phyloP scores from a whole-genome alignment of 1,140 invertebrate species.

The Orussus abietinus region DNA sequence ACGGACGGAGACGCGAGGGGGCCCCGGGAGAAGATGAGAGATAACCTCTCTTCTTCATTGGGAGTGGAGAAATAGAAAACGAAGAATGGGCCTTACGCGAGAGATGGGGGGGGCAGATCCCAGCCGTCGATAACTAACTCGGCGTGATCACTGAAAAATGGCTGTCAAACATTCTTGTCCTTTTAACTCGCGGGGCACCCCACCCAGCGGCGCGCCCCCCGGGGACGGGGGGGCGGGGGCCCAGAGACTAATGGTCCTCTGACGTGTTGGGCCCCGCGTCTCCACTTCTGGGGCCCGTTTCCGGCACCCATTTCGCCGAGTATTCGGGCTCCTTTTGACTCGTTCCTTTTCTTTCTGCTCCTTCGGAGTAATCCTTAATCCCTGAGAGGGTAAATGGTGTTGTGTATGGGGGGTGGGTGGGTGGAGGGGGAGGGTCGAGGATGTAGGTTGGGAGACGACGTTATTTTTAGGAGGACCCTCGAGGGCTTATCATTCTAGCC shows the following conservation, averaged over 20 bases:
- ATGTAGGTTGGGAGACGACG: no score
- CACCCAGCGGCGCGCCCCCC: constrained; percentile 23
- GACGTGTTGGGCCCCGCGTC: constrained; percentile 23
- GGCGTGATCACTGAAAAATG: constrained; percentile 52
- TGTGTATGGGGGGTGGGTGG: no score
- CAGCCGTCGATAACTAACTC: constrained; percentile 46
- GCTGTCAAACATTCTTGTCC: constrained; percentile 52
- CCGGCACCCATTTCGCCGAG: no score
- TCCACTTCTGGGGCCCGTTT: no score
- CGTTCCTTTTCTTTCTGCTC: neutral
- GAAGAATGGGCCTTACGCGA: constrained; percentile 34
- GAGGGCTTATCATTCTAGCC: no score
- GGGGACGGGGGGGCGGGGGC: constrained; percentile 1
- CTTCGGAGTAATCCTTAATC: no score
- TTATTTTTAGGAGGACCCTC: no score
- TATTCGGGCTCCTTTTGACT: neutral
- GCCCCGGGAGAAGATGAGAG: constrained; percentile 36
- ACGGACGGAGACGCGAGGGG: constrained; percentile 20
- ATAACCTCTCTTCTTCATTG: constrained; percentile 40
- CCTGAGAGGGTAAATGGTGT: no score
- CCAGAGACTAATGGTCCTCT: constrained; percentile 30
- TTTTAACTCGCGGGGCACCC: constrained; percentile 42
- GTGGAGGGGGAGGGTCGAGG: no score
- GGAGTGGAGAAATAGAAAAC: constrained; percentile 41
- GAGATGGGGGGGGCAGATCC: constrained; percentile 32